Evolutionary conservation across 2,888 invertebrate species (phyloP), one percentile per base, ranked within the genome.

Genomic region (Coleophora deauratella): DNA sequence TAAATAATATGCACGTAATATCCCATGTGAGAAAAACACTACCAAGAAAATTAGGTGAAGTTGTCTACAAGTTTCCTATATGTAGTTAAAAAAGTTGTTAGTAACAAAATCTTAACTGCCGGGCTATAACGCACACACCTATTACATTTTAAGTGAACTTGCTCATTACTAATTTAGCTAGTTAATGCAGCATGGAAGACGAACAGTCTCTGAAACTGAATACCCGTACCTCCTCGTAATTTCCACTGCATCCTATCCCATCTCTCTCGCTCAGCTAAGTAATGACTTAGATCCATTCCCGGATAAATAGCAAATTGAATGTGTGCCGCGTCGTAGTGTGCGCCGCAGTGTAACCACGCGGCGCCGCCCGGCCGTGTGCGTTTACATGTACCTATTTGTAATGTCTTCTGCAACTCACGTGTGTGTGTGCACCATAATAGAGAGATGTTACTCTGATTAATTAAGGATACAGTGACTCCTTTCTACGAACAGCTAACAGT

Each of bases 271-370:
- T 76, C 80, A 72, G 81, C 78, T 86, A 86, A 86, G 86, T 84
- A 85, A 86, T 84, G 82, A 85, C 81, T 81, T 74, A 77, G 81
- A 82, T 85, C 81, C 82, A 82, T 85, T 80, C 76, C 78, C 74
- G 77, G 82, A 85, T 84, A 86, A 84, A 84, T 80, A 84, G 82
- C 79, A 81, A 85, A 85, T 84, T 84, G 79, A 80, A 84, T 85
- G 80, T 77, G 73, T 72, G 68, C 68, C 68, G 67, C 66, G 64
- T 64, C 57, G 57, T 56, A 52, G 49, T 50, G 47, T 51, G 50
- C 51, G 55, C 54, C 55, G 51, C 52, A 51, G 46, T 47, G 51
- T 57, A 49, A 52, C 47, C 52, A 40, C 42, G 40, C 40, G 40
- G 37, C 33, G 46, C 40, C 48, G 52, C 45, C 42, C 47, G 46